Evolutionary conservation across 2,888 invertebrate species (phyloP).

Genomic region (Hipparchia semele): DNA sequence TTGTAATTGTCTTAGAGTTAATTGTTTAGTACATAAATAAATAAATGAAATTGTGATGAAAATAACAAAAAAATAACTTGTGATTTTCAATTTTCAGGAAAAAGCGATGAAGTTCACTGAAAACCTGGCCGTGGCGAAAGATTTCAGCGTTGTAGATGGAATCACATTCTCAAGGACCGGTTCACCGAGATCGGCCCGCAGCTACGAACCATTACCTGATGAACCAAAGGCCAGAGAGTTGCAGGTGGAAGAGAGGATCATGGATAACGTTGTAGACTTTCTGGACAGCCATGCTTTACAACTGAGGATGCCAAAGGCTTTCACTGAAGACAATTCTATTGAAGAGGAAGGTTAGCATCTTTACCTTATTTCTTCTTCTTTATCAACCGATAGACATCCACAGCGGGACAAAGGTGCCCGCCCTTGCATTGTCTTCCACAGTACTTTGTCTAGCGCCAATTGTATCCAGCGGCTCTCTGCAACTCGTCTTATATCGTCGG

Average conservation of each 20-base stretch:
- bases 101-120: conserved; percentile 77
- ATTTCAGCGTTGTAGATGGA: conserved; percentile 67
- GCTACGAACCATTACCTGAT: conserved; percentile 71
- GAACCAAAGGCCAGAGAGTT: conserved; percentile 72
- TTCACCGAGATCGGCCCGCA: conserved; percentile 70
- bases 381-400: not conserved
- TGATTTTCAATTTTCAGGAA: conserved; percentile 58
- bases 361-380: not conserved
- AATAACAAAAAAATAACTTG: not conserved
- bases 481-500: too few relatives aligned
- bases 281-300: conserved; percentile 71
- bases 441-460: too few relatives aligned
- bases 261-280: conserved; percentile 76
- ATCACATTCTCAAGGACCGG: conserved; percentile 71
- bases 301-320: conserved; percentile 74
- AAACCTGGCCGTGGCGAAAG: conserved; percentile 72
- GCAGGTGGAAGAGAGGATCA: conserved; percentile 72
- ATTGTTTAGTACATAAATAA: too few relatives aligned
- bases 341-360: conserved; percentile 71
- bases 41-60: not conserved
- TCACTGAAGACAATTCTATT: conserved; percentile 71
- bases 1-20: too few relatives aligned
- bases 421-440: too few relatives aligned
- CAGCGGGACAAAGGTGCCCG: too few relatives aligned
- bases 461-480: too few relatives aligned